phyloP scores from a whole-genome alignment of 1,140 invertebrate genomes.

The Sweltsa coloradensis region DNA sequence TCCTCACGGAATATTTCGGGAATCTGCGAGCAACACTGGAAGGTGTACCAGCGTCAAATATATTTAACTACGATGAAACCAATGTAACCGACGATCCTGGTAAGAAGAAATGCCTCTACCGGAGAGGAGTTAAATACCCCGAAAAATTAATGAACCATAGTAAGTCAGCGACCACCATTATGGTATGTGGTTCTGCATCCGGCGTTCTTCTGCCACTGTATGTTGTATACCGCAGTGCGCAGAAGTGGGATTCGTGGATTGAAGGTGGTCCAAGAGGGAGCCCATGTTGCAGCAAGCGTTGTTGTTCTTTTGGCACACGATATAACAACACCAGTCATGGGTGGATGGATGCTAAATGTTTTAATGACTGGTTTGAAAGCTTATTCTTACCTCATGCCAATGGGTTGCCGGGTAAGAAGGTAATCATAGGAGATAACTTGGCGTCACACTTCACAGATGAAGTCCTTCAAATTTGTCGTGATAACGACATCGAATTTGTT shows the following conservation, averaged over 20 bases:
- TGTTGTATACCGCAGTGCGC: conserved; percentile 19
- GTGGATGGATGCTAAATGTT: conserved; percentile 20
- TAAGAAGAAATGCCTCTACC: conserved; percentile 20
- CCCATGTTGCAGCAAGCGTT: conserved; percentile 18
- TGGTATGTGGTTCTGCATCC: conserved; percentile 25
- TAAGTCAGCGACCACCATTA: conserved; percentile 26
- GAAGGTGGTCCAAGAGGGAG: conserved; percentile 15
- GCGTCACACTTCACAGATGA: conserved; percentile 15
- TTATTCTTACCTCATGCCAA: conserved; percentile 12
- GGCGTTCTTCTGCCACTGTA: conserved; percentile 18
- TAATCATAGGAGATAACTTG: conserved; percentile 15
- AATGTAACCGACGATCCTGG: conserved; percentile 29
- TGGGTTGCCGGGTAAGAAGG: conserved; percentile 11
- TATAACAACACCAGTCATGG: conserved; percentile 19
- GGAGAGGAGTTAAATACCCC: conserved; percentile 24
- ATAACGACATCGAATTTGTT: conserved; percentile 23
- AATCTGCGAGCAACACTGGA: not conserved
- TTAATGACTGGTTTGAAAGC: conserved; percentile 19
- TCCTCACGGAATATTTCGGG: not conserved
- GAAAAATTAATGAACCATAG: conserved; percentile 24
- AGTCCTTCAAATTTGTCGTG: conserved; percentile 16
- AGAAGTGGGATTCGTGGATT: conserved; percentile 17
- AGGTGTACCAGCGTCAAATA: conserved; percentile 2
- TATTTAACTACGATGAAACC: conserved; percentile 33
- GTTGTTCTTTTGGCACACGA: conserved; percentile 13